Base-by-base conservation (phyloP, 2,113 vertebrate species). In the Odocoileus virginianus region DNA sequence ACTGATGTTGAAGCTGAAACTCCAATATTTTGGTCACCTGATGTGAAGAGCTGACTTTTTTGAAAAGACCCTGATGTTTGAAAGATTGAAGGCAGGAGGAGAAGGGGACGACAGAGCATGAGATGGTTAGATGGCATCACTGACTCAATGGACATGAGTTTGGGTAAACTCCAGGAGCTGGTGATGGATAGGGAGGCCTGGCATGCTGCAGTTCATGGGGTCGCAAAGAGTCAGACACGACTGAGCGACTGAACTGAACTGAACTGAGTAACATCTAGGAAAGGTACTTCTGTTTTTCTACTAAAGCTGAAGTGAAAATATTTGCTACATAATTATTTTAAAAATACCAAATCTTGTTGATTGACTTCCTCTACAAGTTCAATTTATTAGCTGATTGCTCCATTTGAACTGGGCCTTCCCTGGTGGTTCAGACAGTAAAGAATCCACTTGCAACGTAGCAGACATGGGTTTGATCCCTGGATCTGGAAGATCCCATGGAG, bases 271-370 rank as follows among this genome's bases (percentile, higher is more conserved):
- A 67, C n/a, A 94, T 43, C 15, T 91, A 95, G 21, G 17, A 19
- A 82, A 88, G 7, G 85, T 90, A 54, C 30, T 85, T 74, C 16
- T 84, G 28, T 67, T 90, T 60, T 55, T n/a, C 33, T 90, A 55
- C 28, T 52, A 45, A 92, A 76, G 14, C 5, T 64, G 1, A 89
- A 94, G 28, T 78, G 16, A 86, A 52, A 19, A 61, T 13, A 76
- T 61, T 67, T 60, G 25, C 6, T 45, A 97, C 2, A 40, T 40
- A 40, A 88, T 76, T 85, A 91, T 87, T 94, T 92, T 71, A 36
- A 30, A 91, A 89, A 47, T 58, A 93, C 1, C 67, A 93, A 93
- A 86, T 67, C 6, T 54, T 54, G 10, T 92, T 92, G 17, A 95
- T 43, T 47, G 43, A 89, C 43, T 85, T 93, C 5, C 17, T 84